Evolutionary conservation across 1,140 invertebrate genomes (phyloP), one percentile per base, ranked within the genome.

Genomic region (Pomacea maculata): DNA sequence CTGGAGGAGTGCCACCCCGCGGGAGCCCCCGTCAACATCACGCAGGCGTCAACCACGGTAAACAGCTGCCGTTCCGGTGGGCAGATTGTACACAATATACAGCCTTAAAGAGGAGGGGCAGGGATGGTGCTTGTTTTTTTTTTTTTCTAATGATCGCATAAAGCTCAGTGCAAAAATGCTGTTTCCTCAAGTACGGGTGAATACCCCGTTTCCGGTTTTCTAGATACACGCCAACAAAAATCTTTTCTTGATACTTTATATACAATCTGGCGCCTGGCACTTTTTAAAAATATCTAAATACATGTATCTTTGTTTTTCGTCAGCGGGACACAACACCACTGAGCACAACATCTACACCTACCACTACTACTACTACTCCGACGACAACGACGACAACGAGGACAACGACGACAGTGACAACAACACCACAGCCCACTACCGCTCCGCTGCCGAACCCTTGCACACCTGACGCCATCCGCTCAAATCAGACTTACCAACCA

Each of bases 1-100:
- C 72, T 64, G 9, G 45, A 70, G 17, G 82, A 82, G 25, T 86
- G 85, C 75, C 70, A 29, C 29, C 34, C 55, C 12, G 12, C 70
- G 21, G 55, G 54, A 55, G 70, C 10, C 5, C 57, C 1, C 15
- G 57, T 61, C 57, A 17, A 61, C 57, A 52, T 70, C n/a, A 34
- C 67, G 21, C 12, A 12, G 67, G 10, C 67, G 29, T 12, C 11
- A 70, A 70, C n/a, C 6, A 21, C 67, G 29, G 67, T 70, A 34
- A 65, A 17, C 17, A 3, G 17, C 17, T 17, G 2, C 17, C 2
- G 64, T 65, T 65, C 17, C n/a, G 17, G 17, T 65, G n/a, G 17
- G 17, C 64, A 7, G 17, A 19, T 65, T n/a, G n/a, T 17, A 19
- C 25, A 25, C 25, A 25, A 25, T 25, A 25, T 25, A 25, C n/a